A percentile compares a stretch with the other conserved stretches of the same genome.
Evolutionary conservation across 2,888 invertebrate genomes (phyloP).

Genomic region (Gastracanthus pulcherrimus): DNA sequence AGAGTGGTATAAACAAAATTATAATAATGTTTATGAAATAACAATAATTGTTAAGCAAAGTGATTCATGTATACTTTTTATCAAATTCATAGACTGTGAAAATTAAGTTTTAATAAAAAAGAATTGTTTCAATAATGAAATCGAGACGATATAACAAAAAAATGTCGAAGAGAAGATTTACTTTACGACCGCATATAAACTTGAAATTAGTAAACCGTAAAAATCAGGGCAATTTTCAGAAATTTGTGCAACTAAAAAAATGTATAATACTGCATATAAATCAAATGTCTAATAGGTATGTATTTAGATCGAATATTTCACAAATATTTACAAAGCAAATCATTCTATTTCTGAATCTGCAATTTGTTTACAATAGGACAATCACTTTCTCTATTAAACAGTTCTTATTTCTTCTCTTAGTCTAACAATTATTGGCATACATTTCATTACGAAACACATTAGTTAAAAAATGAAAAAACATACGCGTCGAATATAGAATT

Average conservation of each 20-base stretch:
- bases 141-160: not conserved
- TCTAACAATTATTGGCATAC: too few relatives aligned
- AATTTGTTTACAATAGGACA: not conserved
- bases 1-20: too few relatives aligned
- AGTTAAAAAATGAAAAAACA: too few relatives aligned
- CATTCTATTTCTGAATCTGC: not conserved
- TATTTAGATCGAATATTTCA: not conserved
- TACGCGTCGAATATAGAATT: too few relatives aligned
- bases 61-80: too few relatives aligned
- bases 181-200: not conserved
- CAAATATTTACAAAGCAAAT: not conserved
- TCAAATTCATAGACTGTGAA: too few relatives aligned
- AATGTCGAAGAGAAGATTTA: not conserved
- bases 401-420: too few relatives aligned
- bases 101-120: not conserved
- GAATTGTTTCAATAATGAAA: not conserved
- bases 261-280: slow-evolving; percentile 16
- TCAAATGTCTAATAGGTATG: slow-evolving; percentile 3
- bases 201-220: not conserved
- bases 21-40: too few relatives aligned
- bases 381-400: not conserved
- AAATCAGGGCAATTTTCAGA: slow-evolving; percentile 15
- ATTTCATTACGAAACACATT: too few relatives aligned
- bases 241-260: not conserved
- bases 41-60: too few relatives aligned